Base-by-base conservation (phyloP, 2,888 invertebrate genomes). In the Penaeus monodon region DNA sequence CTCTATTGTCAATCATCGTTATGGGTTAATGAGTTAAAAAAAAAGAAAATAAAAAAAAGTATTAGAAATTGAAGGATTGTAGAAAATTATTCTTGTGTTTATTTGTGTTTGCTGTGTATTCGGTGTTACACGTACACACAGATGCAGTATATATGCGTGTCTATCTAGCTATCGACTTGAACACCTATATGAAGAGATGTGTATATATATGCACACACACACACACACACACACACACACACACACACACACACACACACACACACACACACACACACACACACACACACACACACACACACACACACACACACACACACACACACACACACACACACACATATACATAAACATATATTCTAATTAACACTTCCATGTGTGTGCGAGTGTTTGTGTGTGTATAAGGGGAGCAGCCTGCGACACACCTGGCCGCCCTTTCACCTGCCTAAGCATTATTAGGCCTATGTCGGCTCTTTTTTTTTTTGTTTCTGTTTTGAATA, bases 271-370 rank as follows among this genome's bases (percentile, higher is more conserved):
- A 33, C 38, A 76, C 14, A 76, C 38, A 76, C 38, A 76, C 10
- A 76, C 38, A 33, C 38, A 76, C 38, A 76, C 20, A 76, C 38
- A 76, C 38, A 76, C 38, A 76, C 38, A 76, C 38, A 33, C 38
- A 76, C 38, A 76, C 14, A 76, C 14, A 76, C 38, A 24, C 38
- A 12, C 38, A 33, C 38, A 76, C 38, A 76, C 38, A 76, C 77
- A 76, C 20, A 76, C 38, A 76, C 38, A 33, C 14, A 76, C 38
- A 24, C 38, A 76, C 17, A 76, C 38, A 76, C 38, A 76, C 38
- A 33, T 8, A 76, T 1, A 76, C 38, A 76, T 8, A 76, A 2
- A 76, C 38, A 33, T 10, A 68, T 17, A 68, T 17, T 12, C 29
- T 7, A 27, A 29, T 7, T 27, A 27, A 29, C 29, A 68, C 29